Evolutionary conservation across 1,140 invertebrate species (phyloP).

Genomic region (Tribolium castaneum): DNA sequence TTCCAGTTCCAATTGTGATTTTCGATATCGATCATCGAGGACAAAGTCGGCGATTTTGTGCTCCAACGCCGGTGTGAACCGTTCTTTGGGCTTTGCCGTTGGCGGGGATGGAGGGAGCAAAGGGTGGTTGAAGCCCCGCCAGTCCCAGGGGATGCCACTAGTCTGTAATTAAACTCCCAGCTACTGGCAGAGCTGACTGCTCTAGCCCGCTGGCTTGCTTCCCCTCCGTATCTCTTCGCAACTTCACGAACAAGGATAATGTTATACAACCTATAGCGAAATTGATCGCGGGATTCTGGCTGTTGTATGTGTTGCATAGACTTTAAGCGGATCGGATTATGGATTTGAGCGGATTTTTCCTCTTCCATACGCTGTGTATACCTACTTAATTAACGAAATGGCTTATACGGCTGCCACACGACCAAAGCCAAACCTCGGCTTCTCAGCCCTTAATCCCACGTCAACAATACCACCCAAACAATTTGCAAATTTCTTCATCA

Average conservation of each 20-base stretch:
- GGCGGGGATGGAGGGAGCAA: constrained; percentile 45
- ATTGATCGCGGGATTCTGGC: constrained; percentile 54
- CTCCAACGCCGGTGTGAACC: constrained; percentile 40
- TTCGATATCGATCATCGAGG: constrained; percentile 14
- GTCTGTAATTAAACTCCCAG: constrained; percentile 59
- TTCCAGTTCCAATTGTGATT: neutral
- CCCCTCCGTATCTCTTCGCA: constrained; percentile 50
- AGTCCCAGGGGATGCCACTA: constrained; percentile 57
- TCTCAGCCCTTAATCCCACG: neutral
- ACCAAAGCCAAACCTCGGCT: neutral
- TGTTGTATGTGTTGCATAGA: constrained; percentile 54
- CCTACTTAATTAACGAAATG: constrained; percentile 49
- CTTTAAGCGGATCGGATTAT: constrained; percentile 56
- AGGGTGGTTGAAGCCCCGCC: constrained; percentile 58
- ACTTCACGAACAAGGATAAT: constrained; percentile 55
- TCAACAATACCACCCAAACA: neutral
- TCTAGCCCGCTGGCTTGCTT: constrained; percentile 44
- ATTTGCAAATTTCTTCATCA: neutral
- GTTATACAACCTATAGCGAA: constrained; percentile 55
- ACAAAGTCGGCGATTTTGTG: constrained; percentile 14
- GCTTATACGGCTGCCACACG: constrained; percentile 19
- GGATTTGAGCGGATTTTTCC: constrained; percentile 53
- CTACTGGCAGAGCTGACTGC: constrained; percentile 49
- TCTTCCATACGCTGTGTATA: constrained; percentile 41
- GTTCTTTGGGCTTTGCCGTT: constrained; percentile 45